Evolutionary conservation across 1,140 invertebrate species (phyloP).

Genomic region (Thalassaphorura encarpata): DNA sequence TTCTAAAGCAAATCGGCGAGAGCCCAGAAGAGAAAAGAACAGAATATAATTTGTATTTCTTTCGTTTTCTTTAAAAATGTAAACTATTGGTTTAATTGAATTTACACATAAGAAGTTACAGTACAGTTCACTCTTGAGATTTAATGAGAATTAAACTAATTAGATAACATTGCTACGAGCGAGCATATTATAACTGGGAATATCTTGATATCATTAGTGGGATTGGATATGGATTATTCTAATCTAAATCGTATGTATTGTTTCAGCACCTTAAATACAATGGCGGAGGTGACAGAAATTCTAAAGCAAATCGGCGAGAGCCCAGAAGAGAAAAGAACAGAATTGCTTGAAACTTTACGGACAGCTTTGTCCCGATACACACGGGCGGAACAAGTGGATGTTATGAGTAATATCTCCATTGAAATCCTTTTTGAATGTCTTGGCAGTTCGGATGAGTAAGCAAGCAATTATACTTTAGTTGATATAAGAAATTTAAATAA

Average conservation of each 20-base stretch:
- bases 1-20: background rate
- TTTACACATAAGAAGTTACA: no score
- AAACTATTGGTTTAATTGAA: no score
- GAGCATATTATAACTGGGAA: no score
- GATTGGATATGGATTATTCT: no score
- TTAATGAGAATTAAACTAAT: no score
- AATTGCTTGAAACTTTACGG: slow-evolving; percentile 16
- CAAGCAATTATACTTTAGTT: background rate
- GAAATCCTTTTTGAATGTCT: slow-evolving; percentile 28
- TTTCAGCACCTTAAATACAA: background rate
- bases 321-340: slow-evolving; percentile 3
- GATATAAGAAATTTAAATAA: background rate
- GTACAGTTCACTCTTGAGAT: no score
- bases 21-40: slow-evolving; percentile 1
- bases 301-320: background rate
- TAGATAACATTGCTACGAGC: no score
- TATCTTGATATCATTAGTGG: no score
- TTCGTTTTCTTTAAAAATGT: no score
- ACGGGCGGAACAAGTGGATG: slow-evolving; percentile 5
- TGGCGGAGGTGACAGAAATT: background rate
- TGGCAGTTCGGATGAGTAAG: slow-evolving; percentile 16
- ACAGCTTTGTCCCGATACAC: slow-evolving; percentile 19
- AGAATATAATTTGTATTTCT: no score
- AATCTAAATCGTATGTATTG: no score
- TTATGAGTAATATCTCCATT: slow-evolving; percentile 10